phyloP scores from a whole-genome alignment of 1,140 invertebrate species.

The Coboldia fuscipes region DNA sequence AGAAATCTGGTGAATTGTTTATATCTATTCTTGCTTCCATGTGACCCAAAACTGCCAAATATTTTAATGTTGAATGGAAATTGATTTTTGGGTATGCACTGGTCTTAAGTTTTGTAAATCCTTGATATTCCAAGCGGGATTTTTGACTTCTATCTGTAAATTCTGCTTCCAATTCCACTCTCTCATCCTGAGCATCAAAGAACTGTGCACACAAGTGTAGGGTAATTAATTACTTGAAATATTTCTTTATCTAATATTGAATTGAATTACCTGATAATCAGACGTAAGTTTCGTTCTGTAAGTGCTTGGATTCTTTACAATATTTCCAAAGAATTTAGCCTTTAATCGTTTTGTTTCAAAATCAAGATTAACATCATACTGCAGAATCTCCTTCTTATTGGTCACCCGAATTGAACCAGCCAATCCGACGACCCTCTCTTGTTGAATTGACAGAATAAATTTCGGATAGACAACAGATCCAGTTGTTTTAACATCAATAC shows the following conservation, averaged over 20 bases:
- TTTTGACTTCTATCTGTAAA: conserved; percentile 34
- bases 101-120: conserved; percentile 39
- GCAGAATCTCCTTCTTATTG: conserved; percentile 31
- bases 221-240: neutral
- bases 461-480: conserved; percentile 33
- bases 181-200: conserved; percentile 37
- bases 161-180: conserved; percentile 37
- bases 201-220: too few relatives aligned
- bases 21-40: conserved; percentile 14
- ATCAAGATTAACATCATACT: conserved; percentile 31
- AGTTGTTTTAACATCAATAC: conserved; percentile 26
- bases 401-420: conserved; percentile 26
- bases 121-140: conserved; percentile 33
- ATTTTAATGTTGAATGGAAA: conserved; percentile 35
- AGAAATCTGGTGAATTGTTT: conserved; percentile 14
- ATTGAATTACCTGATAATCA: conserved; percentile 29
- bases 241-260: conserved; percentile 1
- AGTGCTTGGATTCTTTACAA: conserved; percentile 20
- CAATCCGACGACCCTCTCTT: conserved; percentile 33
- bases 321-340: conserved; percentile 29
- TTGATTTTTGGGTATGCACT: conserved; percentile 56
- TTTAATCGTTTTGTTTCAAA: conserved; percentile 33
- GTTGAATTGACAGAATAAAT: conserved; percentile 35
- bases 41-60: conserved; percentile 15
- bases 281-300: conserved; percentile 21